phyloP scores from a whole-genome alignment of 2,888 invertebrate species.

The Synergus gifuensis region DNA sequence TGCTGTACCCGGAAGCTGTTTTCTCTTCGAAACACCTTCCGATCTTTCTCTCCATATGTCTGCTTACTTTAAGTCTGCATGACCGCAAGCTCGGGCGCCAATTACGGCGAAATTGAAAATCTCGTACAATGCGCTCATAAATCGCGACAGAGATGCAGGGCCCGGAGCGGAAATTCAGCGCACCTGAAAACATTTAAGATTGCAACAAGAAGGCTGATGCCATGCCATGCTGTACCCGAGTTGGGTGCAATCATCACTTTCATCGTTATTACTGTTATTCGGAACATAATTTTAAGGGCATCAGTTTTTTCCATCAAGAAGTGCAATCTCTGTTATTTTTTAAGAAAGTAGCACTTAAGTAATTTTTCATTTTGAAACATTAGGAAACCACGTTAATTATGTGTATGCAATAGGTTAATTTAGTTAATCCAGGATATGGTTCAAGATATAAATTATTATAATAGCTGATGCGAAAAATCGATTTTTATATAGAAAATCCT shows the following conservation, averaged over 20 bases:
- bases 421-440: not conserved
- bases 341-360: not conserved
- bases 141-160: conserved; percentile 46
- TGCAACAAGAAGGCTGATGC: conserved; percentile 17
- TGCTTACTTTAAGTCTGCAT: conserved; percentile 42
- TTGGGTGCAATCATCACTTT: conserved; percentile 36
- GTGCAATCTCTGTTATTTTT: conserved; percentile 6
- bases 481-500: no score
- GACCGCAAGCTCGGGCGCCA: conserved; percentile 57
- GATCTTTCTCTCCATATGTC: conserved; percentile 43
- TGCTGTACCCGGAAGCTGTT: conserved; percentile 59
- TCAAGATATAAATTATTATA: no score
- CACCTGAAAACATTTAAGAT: conserved; percentile 38
- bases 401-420: not conserved
- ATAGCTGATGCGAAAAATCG: no score
- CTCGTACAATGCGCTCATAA: conserved; percentile 60
- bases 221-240: not conserved
- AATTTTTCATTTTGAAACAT: not conserved
- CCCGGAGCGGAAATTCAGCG: conserved; percentile 32
- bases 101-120: conserved; percentile 68
- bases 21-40: conserved; percentile 45
- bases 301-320: conserved; percentile 32
- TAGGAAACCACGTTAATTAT: not conserved
- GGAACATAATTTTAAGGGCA: conserved; percentile 21
- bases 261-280: conserved; percentile 39